These are phyloP conservation scores for Zosterops japonicus DNA, from an alignment of 2,113 vertebrate species.

Conservation along the genomic window DNA sequence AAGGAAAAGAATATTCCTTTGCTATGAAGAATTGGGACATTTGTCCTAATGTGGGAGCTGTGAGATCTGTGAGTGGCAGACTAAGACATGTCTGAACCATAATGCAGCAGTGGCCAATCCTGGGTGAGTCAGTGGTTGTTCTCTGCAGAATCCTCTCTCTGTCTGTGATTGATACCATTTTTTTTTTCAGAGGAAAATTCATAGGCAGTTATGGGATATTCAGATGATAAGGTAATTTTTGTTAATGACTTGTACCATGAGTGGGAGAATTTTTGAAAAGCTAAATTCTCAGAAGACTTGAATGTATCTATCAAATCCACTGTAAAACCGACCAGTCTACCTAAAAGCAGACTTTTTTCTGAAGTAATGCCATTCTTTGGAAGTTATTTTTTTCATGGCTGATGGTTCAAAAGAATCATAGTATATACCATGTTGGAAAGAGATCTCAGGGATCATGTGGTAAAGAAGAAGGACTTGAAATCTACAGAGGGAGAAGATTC, in stretches of 20 bases:
- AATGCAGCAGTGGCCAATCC: background rate
- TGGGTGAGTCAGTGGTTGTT: background rate
- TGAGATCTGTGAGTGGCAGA: background rate
- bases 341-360: background rate
- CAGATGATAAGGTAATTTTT: background rate
- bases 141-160: background rate
- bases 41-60: background rate
- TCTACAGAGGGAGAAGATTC: background rate
- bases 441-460: no score
- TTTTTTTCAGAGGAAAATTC: background rate
- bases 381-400: background rate
- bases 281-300: background rate
- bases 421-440: background rate
- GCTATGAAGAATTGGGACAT: background rate
- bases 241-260: background rate
- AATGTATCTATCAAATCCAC: background rate
- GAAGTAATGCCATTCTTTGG: background rate
- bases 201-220: background rate
- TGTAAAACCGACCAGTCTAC: background rate
- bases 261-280: background rate
- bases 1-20: background rate
- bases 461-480: background rate
- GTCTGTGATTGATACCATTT: background rate
- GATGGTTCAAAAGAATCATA: background rate
- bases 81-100: background rate